These are phyloP conservation scores for Montipora sp. DNA, from an alignment of 64 coral and sea anemone species.

Conservation along the genomic window DNA sequence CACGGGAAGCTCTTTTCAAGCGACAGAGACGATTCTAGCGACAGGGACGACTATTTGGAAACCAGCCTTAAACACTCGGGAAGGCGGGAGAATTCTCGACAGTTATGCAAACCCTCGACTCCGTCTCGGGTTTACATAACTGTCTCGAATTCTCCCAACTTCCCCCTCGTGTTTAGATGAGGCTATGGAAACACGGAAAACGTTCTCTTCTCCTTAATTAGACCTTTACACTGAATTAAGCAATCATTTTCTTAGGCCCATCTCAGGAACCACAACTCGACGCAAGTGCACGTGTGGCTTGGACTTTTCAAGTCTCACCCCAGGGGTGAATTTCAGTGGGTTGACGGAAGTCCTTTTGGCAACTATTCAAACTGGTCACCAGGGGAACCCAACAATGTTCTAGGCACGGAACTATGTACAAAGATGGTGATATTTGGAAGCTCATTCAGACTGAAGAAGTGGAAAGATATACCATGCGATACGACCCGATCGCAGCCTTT, in stretches of 20 bases:
- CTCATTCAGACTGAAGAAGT: neutral
- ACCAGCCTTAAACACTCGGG: too few species aligned
- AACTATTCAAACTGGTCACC: conserved; percentile 18
- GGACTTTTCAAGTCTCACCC: neutral
- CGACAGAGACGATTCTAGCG: too few species aligned
- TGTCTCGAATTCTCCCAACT: too few species aligned
- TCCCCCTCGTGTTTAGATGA: too few species aligned
- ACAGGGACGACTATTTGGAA: too few species aligned
- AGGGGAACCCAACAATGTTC: conserved; percentile 3
- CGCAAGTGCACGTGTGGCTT: conserved; percentile 3
- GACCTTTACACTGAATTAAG: neutral
- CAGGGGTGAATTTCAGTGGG: neutral
- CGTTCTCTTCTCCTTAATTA: too few species aligned
- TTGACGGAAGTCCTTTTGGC: neutral
- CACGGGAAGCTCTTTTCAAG: too few species aligned
- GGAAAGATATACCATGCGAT: conserved; percentile 15
- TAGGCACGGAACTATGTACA: neutral
- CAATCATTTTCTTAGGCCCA: neutral
- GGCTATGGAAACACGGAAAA: too few species aligned
- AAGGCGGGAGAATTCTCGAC: too few species aligned
- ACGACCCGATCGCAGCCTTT: neutral
- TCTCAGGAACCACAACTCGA: neutral
- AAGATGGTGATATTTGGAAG: neutral
- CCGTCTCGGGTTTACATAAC: too few species aligned
- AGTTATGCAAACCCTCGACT: too few species aligned